A percentile compares a stretch with the other conserved stretches of the same genome.
Evolutionary conservation across 2,888 invertebrate genomes (phyloP).

Genomic region (Lasioglossum lativentre): DNA sequence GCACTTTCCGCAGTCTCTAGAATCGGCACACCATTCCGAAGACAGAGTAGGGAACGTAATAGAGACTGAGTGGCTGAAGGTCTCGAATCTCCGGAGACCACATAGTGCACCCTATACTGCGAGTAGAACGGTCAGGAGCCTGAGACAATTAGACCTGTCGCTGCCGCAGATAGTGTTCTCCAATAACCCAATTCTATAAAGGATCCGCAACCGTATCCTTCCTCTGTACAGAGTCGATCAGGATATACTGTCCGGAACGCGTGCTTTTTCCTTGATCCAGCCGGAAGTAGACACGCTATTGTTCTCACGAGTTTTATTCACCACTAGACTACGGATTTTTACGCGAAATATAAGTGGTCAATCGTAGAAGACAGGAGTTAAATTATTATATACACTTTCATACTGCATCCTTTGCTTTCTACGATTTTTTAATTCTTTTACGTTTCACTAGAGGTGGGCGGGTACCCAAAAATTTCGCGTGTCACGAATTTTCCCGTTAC

Average conservation of each 20-base stretch:
- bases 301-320: too few relatives aligned
- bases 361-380: too few relatives aligned
- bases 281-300: too few relatives aligned
- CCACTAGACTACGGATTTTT: too few relatives aligned
- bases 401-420: too few relatives aligned
- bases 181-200: not conserved
- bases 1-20: not conserved
- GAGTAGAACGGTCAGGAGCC: not conserved
- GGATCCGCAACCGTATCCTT: not conserved
- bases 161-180: not conserved
- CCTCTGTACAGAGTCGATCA: not conserved
- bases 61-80: not conserved
- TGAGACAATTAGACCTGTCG: constrained; percentile 2
- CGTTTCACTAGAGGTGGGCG: too few relatives aligned
- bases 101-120: not conserved
- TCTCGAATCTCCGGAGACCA: not conserved
- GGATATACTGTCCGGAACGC: not conserved
- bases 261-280: not conserved
- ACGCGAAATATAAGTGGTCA: too few relatives aligned
- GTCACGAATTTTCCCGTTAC: too few relatives aligned
- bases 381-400: too few relatives aligned
- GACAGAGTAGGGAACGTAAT: not conserved
- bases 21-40: not conserved
- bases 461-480: too few relatives aligned
- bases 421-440: too few relatives aligned